Evolutionary conservation across 2,113 vertebrate genomes (phyloP).

Genomic region (Sinocyclocheilus maitianheensis): DNA sequence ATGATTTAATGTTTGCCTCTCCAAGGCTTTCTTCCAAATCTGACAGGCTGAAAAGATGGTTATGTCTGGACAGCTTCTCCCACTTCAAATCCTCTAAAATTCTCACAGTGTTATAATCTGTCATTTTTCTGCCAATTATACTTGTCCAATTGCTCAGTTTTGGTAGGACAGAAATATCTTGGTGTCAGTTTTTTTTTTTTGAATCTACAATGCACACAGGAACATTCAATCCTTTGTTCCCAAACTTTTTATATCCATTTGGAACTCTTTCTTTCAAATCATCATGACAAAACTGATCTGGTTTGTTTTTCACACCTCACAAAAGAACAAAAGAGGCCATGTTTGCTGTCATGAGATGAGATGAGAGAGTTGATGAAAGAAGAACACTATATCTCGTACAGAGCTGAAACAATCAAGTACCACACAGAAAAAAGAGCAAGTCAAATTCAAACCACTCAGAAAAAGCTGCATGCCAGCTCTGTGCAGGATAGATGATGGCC

Average conservation of each 20-base stretch:
- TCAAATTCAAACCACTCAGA: constrained; percentile 52
- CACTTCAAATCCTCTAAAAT: background rate
- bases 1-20: background rate
- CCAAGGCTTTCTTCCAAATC: background rate
- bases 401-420: background rate
- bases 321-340: background rate
- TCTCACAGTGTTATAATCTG: background rate
- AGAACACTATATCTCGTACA: constrained; percentile 33
- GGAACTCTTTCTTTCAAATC: too few species aligned
- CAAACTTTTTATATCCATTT: too few species aligned
- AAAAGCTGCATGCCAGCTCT: constrained; percentile 29
- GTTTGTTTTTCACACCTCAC: too few species aligned
- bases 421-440: background rate
- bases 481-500: constrained; percentile 32
- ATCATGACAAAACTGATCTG: too few species aligned
- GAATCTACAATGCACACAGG: too few species aligned
- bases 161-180: too few species aligned
- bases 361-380: constrained; percentile 2
- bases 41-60: too few species aligned
- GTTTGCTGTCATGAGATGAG: constrained; percentile 25
- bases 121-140: background rate
- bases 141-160: background rate
- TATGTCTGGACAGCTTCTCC: too few species aligned
- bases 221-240: too few species aligned
- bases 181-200: too few species aligned